Percentiles rank a stretch among this genome's conserved stretches.
Conservation (phyloP, 2,113 vertebrate genomes). For the Cheirogaleus medius region DNA sequence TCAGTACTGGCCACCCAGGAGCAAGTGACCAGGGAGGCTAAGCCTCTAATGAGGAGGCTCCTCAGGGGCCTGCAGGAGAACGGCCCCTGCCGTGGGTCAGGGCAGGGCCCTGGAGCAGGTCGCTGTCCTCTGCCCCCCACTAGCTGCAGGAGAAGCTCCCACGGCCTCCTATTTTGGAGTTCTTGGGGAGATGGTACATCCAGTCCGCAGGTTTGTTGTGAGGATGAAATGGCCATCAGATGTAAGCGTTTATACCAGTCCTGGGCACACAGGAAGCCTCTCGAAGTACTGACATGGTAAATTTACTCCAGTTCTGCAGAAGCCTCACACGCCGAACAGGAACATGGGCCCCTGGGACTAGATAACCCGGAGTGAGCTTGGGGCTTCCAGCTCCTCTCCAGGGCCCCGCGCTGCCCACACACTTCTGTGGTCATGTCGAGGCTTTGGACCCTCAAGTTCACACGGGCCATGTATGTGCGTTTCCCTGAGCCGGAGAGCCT, state of each 20-base stretch:
- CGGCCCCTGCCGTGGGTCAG: neutral
- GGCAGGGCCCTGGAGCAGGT: rapidly evolving
- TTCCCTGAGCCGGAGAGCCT: neutral
- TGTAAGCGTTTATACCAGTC: neutral
- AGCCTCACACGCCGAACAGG: no score
- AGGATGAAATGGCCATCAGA: neutral
- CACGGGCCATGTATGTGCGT: rapidly evolving
- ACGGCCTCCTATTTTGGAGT: neutral
- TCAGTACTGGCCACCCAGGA: neutral
- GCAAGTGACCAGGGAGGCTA: neutral
- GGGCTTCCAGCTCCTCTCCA: neutral
- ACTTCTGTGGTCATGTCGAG: neutral
- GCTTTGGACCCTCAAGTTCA: neutral
- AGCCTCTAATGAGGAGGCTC: neutral
- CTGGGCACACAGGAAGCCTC: neutral
- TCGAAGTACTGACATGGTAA: neutral
- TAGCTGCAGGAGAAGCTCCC: neutral
- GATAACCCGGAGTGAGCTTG: neutral
- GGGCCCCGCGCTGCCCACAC: neutral
- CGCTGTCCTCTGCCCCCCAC: neutral
- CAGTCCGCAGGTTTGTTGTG: neutral
- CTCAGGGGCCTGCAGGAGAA: neutral
- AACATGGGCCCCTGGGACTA: neutral
- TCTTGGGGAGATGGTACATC: neutral
- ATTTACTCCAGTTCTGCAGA: neutral